A percentile compares a stretch with the other conserved stretches of the same genome.
These are phyloP conservation scores for Huso huso DNA, from an alignment of 2,797 vertebrate species.

Conservation along the genomic window DNA sequence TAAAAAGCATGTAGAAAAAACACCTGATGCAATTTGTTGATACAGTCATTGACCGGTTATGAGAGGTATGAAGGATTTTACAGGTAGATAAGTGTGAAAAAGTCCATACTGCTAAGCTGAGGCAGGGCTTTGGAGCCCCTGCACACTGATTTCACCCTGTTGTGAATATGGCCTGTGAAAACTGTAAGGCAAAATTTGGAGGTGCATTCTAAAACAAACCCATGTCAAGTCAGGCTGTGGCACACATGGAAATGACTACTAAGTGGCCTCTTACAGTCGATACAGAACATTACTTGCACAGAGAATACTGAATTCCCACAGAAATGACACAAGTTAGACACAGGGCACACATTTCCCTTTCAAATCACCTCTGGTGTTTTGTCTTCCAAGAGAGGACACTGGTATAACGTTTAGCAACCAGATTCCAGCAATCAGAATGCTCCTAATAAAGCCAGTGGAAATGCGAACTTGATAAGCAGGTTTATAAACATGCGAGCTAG, in stretches of 20 bases:
- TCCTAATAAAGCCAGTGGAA: background rate
- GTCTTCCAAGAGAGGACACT: no score
- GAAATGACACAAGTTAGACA: no score
- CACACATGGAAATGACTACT: conserved; percentile 34
- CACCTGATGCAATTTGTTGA: conserved; percentile 99
- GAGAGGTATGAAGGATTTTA: conserved; percentile 99
- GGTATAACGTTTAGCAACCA: no score
- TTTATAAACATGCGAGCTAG: background rate
- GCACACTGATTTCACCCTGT: conserved; percentile 96
- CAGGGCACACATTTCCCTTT: no score
- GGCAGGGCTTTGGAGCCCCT: conserved; percentile 80
- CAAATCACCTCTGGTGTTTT: no score
- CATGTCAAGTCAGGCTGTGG: conserved; percentile 44
- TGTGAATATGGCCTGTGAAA: conserved; percentile 98
- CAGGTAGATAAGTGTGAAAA: conserved; percentile 99
- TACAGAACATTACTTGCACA: no score
- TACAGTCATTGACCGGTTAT: conserved; percentile 99
- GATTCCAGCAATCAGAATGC: background rate
- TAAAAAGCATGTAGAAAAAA: conserved; percentile 99
- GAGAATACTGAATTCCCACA: no score
- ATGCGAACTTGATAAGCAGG: background rate
- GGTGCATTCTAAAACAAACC: conserved; percentile 82
- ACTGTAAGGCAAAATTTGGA: conserved; percentile 96
- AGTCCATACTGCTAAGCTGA: conserved; percentile 88
- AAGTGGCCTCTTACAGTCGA: no score